Evolutionary conservation across 2,797 vertebrate species (phyloP).

Genomic region (Natrix natrix): DNA sequence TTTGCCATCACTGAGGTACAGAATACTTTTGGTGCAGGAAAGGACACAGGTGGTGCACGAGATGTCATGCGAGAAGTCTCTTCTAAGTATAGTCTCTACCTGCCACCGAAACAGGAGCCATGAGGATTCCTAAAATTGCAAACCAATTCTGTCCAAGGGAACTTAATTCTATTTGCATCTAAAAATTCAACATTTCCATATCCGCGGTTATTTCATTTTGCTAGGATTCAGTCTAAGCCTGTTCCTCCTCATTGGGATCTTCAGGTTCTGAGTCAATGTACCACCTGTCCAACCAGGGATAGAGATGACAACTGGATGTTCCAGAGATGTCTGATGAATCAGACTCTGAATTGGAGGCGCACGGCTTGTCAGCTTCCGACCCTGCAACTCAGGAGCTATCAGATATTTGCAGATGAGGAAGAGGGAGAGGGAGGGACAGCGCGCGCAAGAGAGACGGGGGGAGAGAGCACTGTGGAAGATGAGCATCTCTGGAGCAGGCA

Average conservation of each 20-base stretch:
- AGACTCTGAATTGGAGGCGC: neutral
- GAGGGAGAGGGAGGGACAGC: neutral
- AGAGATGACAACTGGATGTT: neutral
- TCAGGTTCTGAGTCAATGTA: neutral
- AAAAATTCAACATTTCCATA: neutral
- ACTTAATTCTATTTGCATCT: neutral
- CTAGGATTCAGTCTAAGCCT: neutral
- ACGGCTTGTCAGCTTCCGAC: neutral
- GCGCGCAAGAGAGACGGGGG: neutral
- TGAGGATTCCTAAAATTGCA: neutral
- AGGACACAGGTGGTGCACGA: neutral
- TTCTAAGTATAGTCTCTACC: neutral
- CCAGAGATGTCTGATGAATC: neutral
- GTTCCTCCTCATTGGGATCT: neutral
- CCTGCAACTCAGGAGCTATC: neutral
- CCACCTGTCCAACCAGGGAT: neutral
- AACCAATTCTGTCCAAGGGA: neutral
- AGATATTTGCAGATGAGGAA: neutral
- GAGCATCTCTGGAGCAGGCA: neutral
- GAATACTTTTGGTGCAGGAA: neutral
- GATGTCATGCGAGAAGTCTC: neutral
- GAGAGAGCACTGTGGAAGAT: neutral
- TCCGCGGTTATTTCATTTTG: neutral
- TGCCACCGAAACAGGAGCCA: neutral
- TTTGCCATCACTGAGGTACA: neutral